These are phyloP conservation scores for Amphiprion percula DNA, from an alignment of 2,113 vertebrate species.

Conservation along the genomic window DNA sequence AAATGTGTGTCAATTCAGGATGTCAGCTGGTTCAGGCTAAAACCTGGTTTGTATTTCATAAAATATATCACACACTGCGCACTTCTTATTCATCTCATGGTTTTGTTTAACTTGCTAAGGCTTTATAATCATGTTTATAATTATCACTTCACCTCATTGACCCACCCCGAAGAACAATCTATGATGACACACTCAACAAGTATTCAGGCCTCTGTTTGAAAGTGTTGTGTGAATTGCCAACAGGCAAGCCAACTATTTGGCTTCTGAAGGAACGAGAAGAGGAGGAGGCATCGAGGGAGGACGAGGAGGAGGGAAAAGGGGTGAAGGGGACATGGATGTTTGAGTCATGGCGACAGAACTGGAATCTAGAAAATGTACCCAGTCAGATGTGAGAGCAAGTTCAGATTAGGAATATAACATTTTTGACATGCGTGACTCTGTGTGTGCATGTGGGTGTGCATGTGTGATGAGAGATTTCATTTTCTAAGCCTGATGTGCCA, in stretches of 20 bases:
- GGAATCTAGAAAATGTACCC: constrained; percentile 57
- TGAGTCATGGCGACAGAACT: constrained; percentile 29
- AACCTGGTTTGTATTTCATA: not conserved
- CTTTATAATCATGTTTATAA: constrained; percentile 25
- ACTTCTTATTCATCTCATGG: not conserved
- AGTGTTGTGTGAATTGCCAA: constrained; percentile 43
- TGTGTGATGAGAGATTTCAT: not conserved
- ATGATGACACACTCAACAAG: constrained; percentile 32
- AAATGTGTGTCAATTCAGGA: no score
- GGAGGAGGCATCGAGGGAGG: not conserved
- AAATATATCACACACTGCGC: not conserved
- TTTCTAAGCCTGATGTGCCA: not conserved
- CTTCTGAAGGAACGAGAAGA: constrained; percentile 16
- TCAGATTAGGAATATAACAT: constrained; percentile 13
- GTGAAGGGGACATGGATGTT: constrained; percentile 19
- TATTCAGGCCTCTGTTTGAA: constrained; percentile 35
- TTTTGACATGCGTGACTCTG: not conserved
- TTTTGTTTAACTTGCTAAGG: not conserved
- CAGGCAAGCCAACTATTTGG: constrained; percentile 41
- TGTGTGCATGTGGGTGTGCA: not conserved
- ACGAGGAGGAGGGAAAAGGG: not conserved
- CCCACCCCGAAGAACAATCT: constrained; percentile 12
- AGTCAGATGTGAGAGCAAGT: constrained; percentile 27
- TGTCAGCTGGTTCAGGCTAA: not conserved
- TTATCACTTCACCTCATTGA: constrained; percentile 6